Base-by-base conservation (phyloP, 2,113 vertebrate species). In the Nansenia antarctica region DNA sequence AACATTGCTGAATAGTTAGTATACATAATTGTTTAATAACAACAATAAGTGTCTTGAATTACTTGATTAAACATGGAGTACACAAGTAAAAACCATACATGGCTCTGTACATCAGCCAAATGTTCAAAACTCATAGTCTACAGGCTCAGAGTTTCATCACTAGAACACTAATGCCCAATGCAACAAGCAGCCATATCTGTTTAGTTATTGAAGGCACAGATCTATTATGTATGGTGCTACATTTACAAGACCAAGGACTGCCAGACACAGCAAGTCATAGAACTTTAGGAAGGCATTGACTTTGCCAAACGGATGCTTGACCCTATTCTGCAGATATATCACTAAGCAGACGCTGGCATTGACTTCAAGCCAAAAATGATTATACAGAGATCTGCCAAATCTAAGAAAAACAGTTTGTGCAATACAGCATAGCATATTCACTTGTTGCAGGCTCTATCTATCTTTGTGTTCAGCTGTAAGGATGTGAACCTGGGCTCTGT, bases 161-260 rank as follows among this genome's bases (percentile, higher is more conserved):
- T 70, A 74, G 65, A 85, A 81, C 66, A 75, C 70, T 8, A 79
- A 81, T 63, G 80, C 81, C 79, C 72, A 65, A 86, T 79, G 82
- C 80, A 74, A 86, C 72, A 81, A 89, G 82, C 81, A 86, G 88
- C 86, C 77, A 80, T 78, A 32, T 22, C 58, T 67, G 67, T 70
- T 62, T 42, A 86, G 65, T 78, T 81, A 69, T 79, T 78, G 77
- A 91, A 93, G 90, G 91, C 91, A 91, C 89, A 86, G 49, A 91
- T 85, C 84, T 87, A 82, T n/a, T 80, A 77, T 74, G 84, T 83
- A 78, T 80, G 85, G 69, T 67, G 87, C 80, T 82, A 86, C 78
- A 83, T 78, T 54, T 74, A 85, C 77, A 84, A 69, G 79, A 82
- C 71, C 63, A 47, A 32, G 60, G 70, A 65, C 26, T 20, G 52